Percentiles rank a stretch among this genome's conserved stretches.
Conservation (phyloP, 2,888 invertebrate species). For the Drosophila affinis region DNA sequence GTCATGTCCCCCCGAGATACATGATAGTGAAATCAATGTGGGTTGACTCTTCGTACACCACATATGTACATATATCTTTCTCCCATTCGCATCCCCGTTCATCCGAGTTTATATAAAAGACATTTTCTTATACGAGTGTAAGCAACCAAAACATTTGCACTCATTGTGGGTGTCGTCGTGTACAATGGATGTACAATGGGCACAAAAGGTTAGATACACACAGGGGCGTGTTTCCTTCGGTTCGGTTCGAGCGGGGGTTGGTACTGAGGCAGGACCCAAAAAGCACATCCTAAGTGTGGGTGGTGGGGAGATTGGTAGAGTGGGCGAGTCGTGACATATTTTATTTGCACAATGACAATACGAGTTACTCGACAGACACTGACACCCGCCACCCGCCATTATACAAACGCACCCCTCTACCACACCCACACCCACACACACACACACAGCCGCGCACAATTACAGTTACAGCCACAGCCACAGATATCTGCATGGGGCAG, state of each 20-base stretch:
- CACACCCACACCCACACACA: constrained; percentile 37
- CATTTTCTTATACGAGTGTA: constrained; percentile 35
- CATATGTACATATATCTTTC: neutral
- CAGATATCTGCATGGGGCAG: constrained; percentile 15
- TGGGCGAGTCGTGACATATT: constrained; percentile 81
- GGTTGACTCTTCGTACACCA: constrained; percentile 35
- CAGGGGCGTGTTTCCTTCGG: constrained; percentile 65
- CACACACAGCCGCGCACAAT: constrained; percentile 33
- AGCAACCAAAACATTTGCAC: constrained; percentile 43
- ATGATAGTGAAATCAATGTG: constrained; percentile 25
- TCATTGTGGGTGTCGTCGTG: constrained; percentile 56
- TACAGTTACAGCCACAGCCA: constrained; percentile 40
- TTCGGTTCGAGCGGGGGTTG: constrained; percentile 16
- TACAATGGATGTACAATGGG: constrained; percentile 72
- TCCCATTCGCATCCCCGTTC: constrained; percentile 44
- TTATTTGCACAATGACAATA: constrained; percentile 81
- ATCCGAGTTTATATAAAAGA: constrained; percentile 72
- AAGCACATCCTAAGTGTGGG: constrained; percentile 39
- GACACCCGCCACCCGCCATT: constrained; percentile 61
- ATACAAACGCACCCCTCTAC: constrained; percentile 70
- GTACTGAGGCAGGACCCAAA: constrained; percentile 26
- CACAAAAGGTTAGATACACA: constrained; percentile 74
- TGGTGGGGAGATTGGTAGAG: constrained; percentile 56
- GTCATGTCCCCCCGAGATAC: neutral
- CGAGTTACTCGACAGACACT: constrained; percentile 70